A percentile compares a stretch with the other conserved stretches of the same genome.
Conservation (phyloP, 2,888 invertebrate genomes). For the Nemapogon koenigi region DNA sequence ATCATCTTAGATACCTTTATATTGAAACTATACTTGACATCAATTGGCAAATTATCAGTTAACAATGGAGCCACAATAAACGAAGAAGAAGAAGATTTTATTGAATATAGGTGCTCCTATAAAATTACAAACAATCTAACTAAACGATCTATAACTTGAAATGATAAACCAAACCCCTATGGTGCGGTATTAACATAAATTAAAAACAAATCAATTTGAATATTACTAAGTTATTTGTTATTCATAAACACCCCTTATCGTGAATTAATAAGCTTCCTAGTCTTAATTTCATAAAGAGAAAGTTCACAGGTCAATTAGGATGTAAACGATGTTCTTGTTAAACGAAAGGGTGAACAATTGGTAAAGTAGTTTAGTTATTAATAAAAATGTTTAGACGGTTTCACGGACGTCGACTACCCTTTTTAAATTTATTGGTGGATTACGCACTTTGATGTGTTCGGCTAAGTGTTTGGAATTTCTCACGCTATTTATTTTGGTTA, state of each 20-base stretch:
- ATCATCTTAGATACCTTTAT: too few species aligned
- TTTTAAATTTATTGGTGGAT: too few species aligned
- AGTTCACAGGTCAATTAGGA: neutral
- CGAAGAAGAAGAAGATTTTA: too few species aligned
- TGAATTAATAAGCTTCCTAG: neutral
- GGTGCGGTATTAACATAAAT: neutral
- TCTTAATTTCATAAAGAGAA: neutral
- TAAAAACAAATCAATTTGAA: neutral
- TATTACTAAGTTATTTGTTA: neutral
- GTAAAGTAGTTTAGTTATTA: neutral
- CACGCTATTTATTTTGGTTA: slow-evolving; percentile 12
- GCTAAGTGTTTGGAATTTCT: slow-evolving; percentile 22
- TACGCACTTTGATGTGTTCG: slow-evolving; percentile 27
- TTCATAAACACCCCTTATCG: neutral
- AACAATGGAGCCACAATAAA: too few species aligned
- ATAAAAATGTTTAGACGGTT: too few species aligned
- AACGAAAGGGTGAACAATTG: slow-evolving; percentile 5
- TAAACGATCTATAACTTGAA: too few species aligned
- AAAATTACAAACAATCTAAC: too few species aligned
- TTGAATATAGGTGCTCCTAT: too few species aligned
- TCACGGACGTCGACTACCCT: too few species aligned
- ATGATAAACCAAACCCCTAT: too few species aligned
- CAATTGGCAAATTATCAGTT: too few species aligned
- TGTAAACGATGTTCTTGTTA: neutral
- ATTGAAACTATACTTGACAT: too few species aligned